phyloP scores from a whole-genome alignment of 2,113 vertebrate genomes.

The Sinocyclocheilus maitianheensis region DNA sequence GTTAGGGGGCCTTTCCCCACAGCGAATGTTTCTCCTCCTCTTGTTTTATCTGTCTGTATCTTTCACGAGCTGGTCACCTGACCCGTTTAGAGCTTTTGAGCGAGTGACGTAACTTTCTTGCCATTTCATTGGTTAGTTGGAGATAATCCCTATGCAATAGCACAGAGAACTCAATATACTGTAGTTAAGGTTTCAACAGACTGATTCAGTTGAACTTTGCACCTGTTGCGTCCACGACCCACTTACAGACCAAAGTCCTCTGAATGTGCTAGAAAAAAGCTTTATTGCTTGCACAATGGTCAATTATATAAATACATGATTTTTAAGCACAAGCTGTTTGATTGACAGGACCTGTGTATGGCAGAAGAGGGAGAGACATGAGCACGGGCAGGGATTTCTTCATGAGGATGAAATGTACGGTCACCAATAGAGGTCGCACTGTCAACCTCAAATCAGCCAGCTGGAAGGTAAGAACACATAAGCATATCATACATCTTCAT shows the following conservation, averaged over 20 bases:
- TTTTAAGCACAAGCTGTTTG: not conserved
- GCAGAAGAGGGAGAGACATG: slow-evolving; percentile 72
- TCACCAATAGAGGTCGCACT: slow-evolving; percentile 89
- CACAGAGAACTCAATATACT: slow-evolving; percentile 16
- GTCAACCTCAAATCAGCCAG: slow-evolving; percentile 92
- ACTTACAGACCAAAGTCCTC: slow-evolving; percentile 30
- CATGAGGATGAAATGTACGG: slow-evolving; percentile 93
- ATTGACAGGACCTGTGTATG: slow-evolving; percentile 46
- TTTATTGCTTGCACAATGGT: not conserved
- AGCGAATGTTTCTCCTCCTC: not conserved
- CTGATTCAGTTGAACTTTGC: slow-evolving; percentile 28
- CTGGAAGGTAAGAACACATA: slow-evolving; percentile 84
- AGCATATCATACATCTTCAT: not conserved
- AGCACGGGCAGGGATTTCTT: slow-evolving; percentile 87
- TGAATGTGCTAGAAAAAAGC: not conserved
- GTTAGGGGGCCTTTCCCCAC: not conserved
- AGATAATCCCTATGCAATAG: slow-evolving; percentile 29
- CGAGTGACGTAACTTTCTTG: slow-evolving; percentile 13
- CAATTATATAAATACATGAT: not conserved
- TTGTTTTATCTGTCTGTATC: slow-evolving; percentile 8
- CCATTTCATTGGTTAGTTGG: slow-evolving; percentile 29
- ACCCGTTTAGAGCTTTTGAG: slow-evolving; percentile 19
- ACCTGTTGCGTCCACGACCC: not conserved
- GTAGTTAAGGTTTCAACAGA: slow-evolving; percentile 31
- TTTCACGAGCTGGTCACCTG: slow-evolving; percentile 14